phyloP scores from a whole-genome alignment of 2,888 invertebrate species.

The Nemotelus nigrinus region DNA sequence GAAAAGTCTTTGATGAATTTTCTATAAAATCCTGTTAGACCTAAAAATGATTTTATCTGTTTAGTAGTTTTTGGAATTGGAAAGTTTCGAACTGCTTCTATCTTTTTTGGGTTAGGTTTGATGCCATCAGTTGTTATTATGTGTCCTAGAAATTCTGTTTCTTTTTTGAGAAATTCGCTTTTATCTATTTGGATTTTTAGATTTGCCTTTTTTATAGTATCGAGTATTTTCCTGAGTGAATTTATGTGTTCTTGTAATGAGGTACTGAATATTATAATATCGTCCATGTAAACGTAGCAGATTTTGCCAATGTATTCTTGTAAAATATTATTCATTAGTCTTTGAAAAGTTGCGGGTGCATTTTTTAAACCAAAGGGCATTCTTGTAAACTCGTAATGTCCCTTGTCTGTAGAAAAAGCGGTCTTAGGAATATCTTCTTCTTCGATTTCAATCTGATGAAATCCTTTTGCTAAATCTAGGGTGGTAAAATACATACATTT shows the following conservation, averaged over 20 bases:
- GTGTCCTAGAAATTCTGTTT: conserved; percentile 54
- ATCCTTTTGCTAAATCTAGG: no score
- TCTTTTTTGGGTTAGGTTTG: conserved; percentile 56
- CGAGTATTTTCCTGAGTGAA: conserved; percentile 52
- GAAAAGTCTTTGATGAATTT: conserved; percentile 8
- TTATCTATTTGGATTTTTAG: conserved; percentile 54
- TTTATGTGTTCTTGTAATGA: conserved; percentile 54
- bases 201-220: conserved; percentile 51
- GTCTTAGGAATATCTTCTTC: no score
- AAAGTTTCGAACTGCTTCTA: conserved; percentile 20
- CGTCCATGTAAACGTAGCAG: conserved; percentile 51
- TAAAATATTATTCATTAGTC: conserved; percentile 53
- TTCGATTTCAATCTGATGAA: no score
- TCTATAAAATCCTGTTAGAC: background rate
- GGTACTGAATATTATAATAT: conserved; percentile 52
- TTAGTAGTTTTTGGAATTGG: conserved; percentile 4
- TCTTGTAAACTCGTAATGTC: no score
- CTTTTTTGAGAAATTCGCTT: conserved; percentile 12
- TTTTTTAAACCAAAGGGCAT: no score
- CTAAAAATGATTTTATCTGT: conserved; percentile 10
- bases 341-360: no score
- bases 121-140: conserved; percentile 56
- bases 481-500: no score
- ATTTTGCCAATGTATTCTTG: conserved; percentile 51
- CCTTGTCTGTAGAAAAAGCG: no score